phyloP scores from a whole-genome alignment of 2,888 invertebrate genomes.

The Craniophora ligustri region DNA sequence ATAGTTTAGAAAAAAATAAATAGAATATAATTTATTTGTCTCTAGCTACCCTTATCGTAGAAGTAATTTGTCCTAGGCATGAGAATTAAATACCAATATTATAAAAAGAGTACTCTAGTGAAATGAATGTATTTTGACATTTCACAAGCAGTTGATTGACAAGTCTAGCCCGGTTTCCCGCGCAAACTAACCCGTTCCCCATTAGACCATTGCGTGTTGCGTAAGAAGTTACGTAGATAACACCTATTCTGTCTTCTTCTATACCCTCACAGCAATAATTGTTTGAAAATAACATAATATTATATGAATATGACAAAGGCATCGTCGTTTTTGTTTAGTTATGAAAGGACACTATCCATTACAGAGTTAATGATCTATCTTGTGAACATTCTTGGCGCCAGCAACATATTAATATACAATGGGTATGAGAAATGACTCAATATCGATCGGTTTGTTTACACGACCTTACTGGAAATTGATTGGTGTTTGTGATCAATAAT shows the following conservation, averaged over 20 bases:
- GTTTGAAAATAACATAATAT: constrained; percentile 21
- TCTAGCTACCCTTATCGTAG: too few relatives aligned
- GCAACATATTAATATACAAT: constrained; percentile 5
- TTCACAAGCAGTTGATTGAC: constrained; percentile 38
- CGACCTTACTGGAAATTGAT: neutral
- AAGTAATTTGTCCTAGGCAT: too few relatives aligned
- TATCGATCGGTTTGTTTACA: neutral
- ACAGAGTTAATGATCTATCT: constrained; percentile 10
- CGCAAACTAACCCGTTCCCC: constrained; percentile 27
- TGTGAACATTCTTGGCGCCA: constrained; percentile 25
- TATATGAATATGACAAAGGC: constrained; percentile 27
- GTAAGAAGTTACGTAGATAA: constrained; percentile 34
- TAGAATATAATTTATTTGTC: neutral
- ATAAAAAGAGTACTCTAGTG: too few relatives aligned
- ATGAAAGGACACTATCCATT: constrained; percentile 23
- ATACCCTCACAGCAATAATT: constrained; percentile 21
- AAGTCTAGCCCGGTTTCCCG: constrained; percentile 35
- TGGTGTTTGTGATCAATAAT: neutral
- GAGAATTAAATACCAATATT: too few relatives aligned
- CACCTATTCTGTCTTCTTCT: constrained; percentile 28
- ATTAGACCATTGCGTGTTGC: constrained; percentile 23
- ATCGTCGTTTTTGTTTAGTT: constrained; percentile 21
- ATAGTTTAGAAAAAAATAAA: neutral
- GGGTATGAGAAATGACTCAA: neutral
- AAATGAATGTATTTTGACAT: constrained; percentile 16